Conservation (phyloP, 2,888 invertebrate species). For the Esperia sulphurella region DNA sequence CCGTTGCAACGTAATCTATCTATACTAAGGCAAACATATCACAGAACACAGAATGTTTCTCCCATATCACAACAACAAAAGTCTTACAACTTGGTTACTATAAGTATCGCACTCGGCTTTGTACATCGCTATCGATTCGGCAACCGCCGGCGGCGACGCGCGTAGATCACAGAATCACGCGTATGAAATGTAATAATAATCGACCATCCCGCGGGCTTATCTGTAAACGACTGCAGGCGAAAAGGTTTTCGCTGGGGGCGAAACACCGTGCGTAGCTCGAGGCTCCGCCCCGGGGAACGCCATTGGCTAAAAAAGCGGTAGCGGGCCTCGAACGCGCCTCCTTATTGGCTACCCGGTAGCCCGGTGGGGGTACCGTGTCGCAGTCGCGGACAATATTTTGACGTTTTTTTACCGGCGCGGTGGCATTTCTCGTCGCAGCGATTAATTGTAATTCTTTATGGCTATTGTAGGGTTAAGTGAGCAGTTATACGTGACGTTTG, state of each 20-base stretch:
- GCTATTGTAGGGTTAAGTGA: constrained; percentile 76
- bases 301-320: constrained; percentile 66
- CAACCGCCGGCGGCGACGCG: constrained; percentile 55
- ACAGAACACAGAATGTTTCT: constrained; percentile 57
- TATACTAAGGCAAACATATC: constrained; percentile 76
- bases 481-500: constrained; percentile 61
- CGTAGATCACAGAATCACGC: constrained; percentile 68
- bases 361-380: constrained; percentile 56
- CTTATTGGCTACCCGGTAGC: constrained; percentile 62
- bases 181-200: constrained; percentile 73
- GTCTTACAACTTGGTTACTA: constrained; percentile 28
- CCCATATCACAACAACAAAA: constrained; percentile 49
- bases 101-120: constrained; percentile 40
- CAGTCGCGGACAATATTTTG: constrained; percentile 67
- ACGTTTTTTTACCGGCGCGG: constrained; percentile 67
- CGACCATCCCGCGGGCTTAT: constrained; percentile 79
- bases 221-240: constrained; percentile 78
- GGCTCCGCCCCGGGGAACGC: constrained; percentile 72
- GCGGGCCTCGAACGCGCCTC: constrained; percentile 47
- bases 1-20: constrained; percentile 41
- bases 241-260: constrained; percentile 78
- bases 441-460: constrained; percentile 78
- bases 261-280: constrained; percentile 67
- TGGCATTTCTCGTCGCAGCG: constrained; percentile 72
- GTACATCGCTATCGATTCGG: constrained; percentile 66